A percentile compares a stretch with the other conserved stretches of the same genome.
These are phyloP conservation scores for Channallabes apus DNA, from an alignment of 2,797 vertebrate genomes.

Conservation along the genomic window DNA sequence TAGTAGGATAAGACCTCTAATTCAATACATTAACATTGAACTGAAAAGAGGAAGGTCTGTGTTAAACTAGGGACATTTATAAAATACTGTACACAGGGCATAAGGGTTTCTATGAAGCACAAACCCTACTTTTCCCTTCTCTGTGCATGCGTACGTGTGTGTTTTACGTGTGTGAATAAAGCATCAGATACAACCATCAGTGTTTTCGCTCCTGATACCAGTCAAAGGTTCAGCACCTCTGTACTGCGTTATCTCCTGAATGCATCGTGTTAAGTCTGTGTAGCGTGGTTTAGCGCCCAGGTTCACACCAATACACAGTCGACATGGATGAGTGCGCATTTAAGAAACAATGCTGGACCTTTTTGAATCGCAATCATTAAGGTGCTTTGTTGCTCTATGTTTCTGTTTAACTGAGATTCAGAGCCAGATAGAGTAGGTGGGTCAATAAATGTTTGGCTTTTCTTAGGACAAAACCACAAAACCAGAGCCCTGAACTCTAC, in stretches of 20 bases:
- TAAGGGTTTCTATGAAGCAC: neutral
- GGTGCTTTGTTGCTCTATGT: conserved; percentile 11
- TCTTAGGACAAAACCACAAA: neutral
- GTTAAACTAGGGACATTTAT: neutral
- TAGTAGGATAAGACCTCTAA: neutral
- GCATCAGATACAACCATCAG: neutral
- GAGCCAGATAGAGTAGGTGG: neutral
- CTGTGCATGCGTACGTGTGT: too few relatives aligned
- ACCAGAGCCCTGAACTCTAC: neutral
- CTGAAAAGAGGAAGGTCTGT: neutral
- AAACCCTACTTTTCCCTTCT: neutral
- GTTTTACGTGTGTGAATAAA: neutral
- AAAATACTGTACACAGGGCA: neutral
- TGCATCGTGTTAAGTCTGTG: conserved; percentile 2
- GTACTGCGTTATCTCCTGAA: conserved; percentile 8
- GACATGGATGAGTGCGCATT: conserved; percentile 28
- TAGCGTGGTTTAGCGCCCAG: conserved; percentile 18
- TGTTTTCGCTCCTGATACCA: neutral
- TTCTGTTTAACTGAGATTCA: conserved; percentile 6
- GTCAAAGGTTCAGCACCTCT: neutral
- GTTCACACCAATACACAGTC: conserved; percentile 12
- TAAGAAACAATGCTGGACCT: neutral
- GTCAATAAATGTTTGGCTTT: neutral
- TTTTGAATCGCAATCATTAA: conserved; percentile 31
- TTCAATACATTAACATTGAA: too few relatives aligned